These are phyloP conservation scores for Stomorhina lunata DNA, from an alignment of 2,888 invertebrate species.

Conservation along the genomic window DNA sequence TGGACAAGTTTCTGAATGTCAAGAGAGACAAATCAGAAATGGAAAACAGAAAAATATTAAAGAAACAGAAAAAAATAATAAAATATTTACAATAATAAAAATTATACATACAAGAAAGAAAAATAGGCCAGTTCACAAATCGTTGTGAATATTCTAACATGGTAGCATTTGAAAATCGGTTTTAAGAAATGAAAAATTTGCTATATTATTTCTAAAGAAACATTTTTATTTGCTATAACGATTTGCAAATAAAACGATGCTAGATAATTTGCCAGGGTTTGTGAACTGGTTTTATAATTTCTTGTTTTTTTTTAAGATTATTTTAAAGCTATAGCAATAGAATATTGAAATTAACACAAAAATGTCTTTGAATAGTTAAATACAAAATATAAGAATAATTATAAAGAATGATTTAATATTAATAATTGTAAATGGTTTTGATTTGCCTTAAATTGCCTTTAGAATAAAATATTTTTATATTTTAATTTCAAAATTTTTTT, in stretches of 20 bases:
- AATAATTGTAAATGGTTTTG: neutral
- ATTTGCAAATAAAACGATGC: too few relatives aligned
- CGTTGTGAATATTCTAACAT: too few relatives aligned
- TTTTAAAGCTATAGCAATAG: slow-evolving; percentile 50
- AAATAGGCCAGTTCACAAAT: too few relatives aligned
- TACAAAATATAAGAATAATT: too few relatives aligned
- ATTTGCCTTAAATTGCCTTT: neutral
- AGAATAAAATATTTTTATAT: slow-evolving; percentile 26
- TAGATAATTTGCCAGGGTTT: too few relatives aligned
- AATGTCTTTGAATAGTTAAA: slow-evolving; percentile 36
- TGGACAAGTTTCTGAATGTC: slow-evolving; percentile 56
- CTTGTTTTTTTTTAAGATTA: neutral
- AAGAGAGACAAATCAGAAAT: slow-evolving; percentile 20
- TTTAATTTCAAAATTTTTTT: slow-evolving; percentile 6
- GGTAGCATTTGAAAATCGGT: too few relatives aligned
- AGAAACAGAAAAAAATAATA: slow-evolving; percentile 13
- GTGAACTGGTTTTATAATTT: neutral
- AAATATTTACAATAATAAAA: slow-evolving; percentile 58
- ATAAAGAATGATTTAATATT: too few relatives aligned
- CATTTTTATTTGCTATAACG: too few relatives aligned
- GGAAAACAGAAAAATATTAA: slow-evolving; percentile 24
- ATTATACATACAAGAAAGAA: slow-evolving; percentile 38
- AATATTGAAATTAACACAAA: slow-evolving; percentile 43
- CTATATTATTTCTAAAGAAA: too few relatives aligned
- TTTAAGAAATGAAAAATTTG: too few relatives aligned